phyloP scores from a whole-genome alignment of 1,140 invertebrate species.

The Epicauta chinensis region DNA sequence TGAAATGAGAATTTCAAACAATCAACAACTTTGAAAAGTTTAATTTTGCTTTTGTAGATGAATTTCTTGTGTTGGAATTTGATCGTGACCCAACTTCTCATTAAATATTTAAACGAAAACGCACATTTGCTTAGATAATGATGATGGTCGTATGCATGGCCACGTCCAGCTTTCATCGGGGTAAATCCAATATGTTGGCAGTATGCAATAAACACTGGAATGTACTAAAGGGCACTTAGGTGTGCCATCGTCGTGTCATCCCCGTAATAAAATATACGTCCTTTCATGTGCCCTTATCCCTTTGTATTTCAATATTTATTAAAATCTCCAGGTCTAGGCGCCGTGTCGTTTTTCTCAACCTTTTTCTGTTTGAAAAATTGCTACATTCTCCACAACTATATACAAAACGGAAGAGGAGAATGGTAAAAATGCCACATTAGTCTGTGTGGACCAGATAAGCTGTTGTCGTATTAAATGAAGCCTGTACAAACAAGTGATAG shows the following conservation, averaged over 20 bases:
- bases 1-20: too few species aligned
- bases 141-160: conserved; percentile 18
- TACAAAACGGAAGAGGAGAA: too few species aligned
- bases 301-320: neutral
- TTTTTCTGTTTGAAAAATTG: too few species aligned
- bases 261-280: conserved; percentile 12
- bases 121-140: conserved; percentile 13
- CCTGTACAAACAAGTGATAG: conserved; percentile 11
- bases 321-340: conserved; percentile 2
- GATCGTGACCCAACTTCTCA: neutral
- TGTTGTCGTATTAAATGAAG: conserved; percentile 15
- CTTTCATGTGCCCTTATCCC: neutral
- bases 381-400: too few species aligned
- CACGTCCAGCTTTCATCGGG: conserved; percentile 7
- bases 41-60: too few species aligned
- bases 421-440: too few species aligned
- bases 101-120: conserved; percentile 6
- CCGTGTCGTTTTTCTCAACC: too few species aligned
- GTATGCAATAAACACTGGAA: conserved; percentile 20
- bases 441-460: conserved; percentile 11
- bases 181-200: conserved; percentile 15
- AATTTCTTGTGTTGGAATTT: too few species aligned
- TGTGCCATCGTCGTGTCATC: conserved; percentile 3
- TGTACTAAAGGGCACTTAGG: conserved; percentile 14
- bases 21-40: too few species aligned